A percentile compares a stretch with the other conserved stretches of the same genome.
These are phyloP conservation scores for Tiliqua scincoides DNA, from an alignment of 2,113 vertebrate species.

Conservation along the genomic window DNA sequence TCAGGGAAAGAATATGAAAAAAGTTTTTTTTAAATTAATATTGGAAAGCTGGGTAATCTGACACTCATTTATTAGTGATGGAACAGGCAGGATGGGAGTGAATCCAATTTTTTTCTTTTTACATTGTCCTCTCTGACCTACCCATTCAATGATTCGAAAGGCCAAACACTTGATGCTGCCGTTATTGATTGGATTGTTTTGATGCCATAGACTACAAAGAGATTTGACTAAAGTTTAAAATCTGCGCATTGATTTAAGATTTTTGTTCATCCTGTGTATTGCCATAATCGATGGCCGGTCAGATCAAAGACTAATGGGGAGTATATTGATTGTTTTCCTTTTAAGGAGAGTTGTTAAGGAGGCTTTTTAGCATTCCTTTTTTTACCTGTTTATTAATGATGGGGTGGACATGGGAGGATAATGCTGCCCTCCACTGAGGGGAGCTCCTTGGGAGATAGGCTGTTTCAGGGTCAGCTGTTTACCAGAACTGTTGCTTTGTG, in stretches of 20 bases:
- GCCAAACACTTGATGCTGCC: background rate
- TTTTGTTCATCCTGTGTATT: conserved; percentile 32
- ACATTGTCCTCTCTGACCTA: background rate
- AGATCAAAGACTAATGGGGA: conserved; percentile 11
- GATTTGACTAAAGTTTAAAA: conserved; percentile 17
- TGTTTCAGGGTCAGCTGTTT: background rate
- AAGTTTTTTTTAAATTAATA: background rate
- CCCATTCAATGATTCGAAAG: conserved; percentile 14
- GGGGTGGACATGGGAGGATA: background rate
- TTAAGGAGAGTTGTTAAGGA: background rate
- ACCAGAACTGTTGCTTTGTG: too few species aligned
- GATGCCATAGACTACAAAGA: conserved; percentile 28
- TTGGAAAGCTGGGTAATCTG: background rate
- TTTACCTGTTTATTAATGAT: background rate
- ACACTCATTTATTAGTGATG: conserved; percentile 10
- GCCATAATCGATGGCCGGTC: conserved; percentile 16
- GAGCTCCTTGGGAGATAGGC: background rate
- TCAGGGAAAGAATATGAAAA: background rate
- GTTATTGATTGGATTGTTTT: conserved; percentile 8
- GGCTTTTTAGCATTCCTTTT: conserved; percentile 6
- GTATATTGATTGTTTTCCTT: conserved; percentile 20
- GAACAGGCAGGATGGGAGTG: background rate
- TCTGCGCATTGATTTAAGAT: conserved; percentile 25
- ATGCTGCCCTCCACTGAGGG: too few species aligned
- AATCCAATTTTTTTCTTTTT: conserved; percentile 1